phyloP scores from a whole-genome alignment of 2,888 invertebrate genomes.

The Epiblema foenella region DNA sequence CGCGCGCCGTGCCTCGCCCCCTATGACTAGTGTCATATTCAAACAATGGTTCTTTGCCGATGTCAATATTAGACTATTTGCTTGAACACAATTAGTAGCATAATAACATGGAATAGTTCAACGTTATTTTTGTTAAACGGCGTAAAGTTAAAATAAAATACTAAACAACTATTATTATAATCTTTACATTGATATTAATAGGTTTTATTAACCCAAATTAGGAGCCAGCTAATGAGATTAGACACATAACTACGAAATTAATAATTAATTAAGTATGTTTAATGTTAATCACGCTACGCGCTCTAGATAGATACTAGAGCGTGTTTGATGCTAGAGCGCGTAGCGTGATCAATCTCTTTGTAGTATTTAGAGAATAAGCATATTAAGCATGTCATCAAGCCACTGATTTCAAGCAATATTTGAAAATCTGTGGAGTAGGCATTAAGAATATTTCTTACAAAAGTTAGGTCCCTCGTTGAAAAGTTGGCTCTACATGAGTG shows the following conservation, averaged over 20 bases:
- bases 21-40: no score
- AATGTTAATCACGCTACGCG: constrained; percentile 15
- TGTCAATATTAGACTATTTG: no score
- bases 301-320: no score
- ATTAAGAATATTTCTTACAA: background rate
- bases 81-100: no score
- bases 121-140: no score
- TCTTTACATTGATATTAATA: background rate
- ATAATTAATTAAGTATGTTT: constrained; percentile 16
- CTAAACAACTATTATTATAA: background rate
- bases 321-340: background rate
- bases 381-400: constrained; percentile 18
- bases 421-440: background rate
- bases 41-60: no score
- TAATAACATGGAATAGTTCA: no score
- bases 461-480: no score
- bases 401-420: background rate
- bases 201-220: background rate
- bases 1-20: no score
- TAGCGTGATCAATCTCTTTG: constrained; percentile 6
- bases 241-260: constrained; percentile 9
- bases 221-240: background rate
- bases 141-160: background rate
- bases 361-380: constrained; percentile 22
- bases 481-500: no score